These are phyloP conservation scores for Erethizon dorsatum DNA, from an alignment of 2,797 vertebrate genomes.

Conservation along the genomic window DNA sequence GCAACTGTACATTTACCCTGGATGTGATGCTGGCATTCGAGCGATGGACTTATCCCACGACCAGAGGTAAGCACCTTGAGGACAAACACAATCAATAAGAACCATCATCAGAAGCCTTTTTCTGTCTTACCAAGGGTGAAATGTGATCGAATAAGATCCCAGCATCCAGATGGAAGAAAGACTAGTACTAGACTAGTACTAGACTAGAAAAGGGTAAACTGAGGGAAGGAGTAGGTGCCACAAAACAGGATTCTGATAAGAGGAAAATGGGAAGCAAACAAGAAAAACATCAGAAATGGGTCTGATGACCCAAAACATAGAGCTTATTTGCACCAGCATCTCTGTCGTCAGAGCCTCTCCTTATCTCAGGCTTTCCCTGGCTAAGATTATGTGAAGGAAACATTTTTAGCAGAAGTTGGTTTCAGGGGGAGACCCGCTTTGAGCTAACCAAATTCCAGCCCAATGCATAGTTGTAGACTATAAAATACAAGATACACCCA, in stretches of 20 bases:
- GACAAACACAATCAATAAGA: neutral
- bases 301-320: neutral
- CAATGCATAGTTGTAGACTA: neutral
- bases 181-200: too few relatives aligned
- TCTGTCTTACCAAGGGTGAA: neutral
- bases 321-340: neutral
- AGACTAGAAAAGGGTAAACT: neutral
- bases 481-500: neutral
- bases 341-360: neutral
- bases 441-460: neutral
- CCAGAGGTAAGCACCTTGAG: constrained; percentile 93
- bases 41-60: constrained; percentile 99
- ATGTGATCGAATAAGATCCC: neutral
- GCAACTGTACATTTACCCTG: constrained; percentile 99
- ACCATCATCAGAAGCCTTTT: neutral
- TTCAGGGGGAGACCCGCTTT: neutral
- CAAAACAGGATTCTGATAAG: neutral
- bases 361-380: neutral
- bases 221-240: neutral
- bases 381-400: neutral
- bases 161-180: neutral
- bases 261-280: neutral
- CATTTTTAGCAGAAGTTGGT: neutral
- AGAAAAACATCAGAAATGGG: neutral
- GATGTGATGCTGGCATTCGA: constrained; percentile 98